Percentiles rank a stretch among this genome's conserved stretches.
Evolutionary conservation across 2,113 vertebrate genomes (phyloP).

Genomic region (Pelmatolapia mariae): DNA sequence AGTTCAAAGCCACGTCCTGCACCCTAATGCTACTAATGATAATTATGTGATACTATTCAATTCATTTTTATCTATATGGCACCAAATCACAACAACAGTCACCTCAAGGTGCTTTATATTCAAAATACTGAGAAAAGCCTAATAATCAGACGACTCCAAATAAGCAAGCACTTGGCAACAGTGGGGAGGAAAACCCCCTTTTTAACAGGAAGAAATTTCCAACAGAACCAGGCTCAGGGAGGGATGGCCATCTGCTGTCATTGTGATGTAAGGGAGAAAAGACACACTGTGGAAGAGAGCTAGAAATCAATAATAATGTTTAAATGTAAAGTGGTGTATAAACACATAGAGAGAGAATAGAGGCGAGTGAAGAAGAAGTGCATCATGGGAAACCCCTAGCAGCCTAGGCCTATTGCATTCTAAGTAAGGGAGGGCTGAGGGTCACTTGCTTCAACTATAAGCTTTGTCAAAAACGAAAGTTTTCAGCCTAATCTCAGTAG

Average conservation of each 20-base stretch:
- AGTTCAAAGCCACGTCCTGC: neutral
- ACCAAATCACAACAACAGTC: neutral
- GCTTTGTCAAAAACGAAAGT: neutral
- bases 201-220: neutral
- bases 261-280: neutral
- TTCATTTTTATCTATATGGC: neutral
- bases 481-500: neutral
- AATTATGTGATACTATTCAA: neutral
- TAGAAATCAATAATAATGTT: neutral
- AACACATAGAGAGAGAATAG: neutral
- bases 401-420: neutral
- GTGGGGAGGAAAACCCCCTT: neutral
- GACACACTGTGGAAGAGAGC: neutral
- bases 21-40: neutral
- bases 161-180: neutral
- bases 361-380: neutral
- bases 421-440: neutral
- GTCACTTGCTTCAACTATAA: too few species aligned
- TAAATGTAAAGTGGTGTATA: neutral
- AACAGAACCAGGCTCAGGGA: neutral
- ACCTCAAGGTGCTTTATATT: neutral
- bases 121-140: neutral
- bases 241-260: neutral
- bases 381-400: neutral
- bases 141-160: neutral